These are phyloP conservation scores for Sus cebifrons DNA, from an alignment of 2,797 vertebrate species.

Conservation along the genomic window DNA sequence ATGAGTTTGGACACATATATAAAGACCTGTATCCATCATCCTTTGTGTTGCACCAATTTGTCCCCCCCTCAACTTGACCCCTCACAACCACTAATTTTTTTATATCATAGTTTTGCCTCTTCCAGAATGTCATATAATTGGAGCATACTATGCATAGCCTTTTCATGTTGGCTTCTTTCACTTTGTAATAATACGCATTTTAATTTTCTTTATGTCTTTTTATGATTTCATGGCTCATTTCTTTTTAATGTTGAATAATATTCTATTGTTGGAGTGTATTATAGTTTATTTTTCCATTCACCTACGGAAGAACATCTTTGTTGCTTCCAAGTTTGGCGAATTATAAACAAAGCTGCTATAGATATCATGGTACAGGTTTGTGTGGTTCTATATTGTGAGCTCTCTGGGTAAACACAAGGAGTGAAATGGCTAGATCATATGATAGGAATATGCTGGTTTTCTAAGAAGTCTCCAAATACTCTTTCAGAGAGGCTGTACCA, in stretches of 20 bases:
- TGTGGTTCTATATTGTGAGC: background rate
- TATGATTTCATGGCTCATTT: background rate
- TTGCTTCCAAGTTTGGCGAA: background rate
- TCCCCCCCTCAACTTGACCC: too few species aligned
- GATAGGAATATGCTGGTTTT: background rate
- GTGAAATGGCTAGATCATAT: background rate
- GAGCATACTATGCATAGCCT: background rate
- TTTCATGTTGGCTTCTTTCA: background rate
- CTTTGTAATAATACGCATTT: background rate
- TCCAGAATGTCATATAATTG: background rate
- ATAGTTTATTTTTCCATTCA: background rate
- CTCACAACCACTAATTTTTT: background rate
- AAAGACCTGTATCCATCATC: background rate
- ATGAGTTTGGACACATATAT: background rate
- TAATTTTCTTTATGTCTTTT: background rate
- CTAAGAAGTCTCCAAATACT: background rate
- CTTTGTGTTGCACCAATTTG: background rate
- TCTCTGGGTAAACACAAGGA: background rate
- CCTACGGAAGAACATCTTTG: background rate
- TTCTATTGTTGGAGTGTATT: background rate
- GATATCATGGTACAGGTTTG: background rate
- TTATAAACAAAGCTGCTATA: background rate
- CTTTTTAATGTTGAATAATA: background rate
- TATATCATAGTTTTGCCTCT: background rate
- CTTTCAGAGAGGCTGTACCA: background rate